Evolutionary conservation across 2,797 vertebrate species (phyloP).

Genomic region (Ctenopoma kingsleyae): DNA sequence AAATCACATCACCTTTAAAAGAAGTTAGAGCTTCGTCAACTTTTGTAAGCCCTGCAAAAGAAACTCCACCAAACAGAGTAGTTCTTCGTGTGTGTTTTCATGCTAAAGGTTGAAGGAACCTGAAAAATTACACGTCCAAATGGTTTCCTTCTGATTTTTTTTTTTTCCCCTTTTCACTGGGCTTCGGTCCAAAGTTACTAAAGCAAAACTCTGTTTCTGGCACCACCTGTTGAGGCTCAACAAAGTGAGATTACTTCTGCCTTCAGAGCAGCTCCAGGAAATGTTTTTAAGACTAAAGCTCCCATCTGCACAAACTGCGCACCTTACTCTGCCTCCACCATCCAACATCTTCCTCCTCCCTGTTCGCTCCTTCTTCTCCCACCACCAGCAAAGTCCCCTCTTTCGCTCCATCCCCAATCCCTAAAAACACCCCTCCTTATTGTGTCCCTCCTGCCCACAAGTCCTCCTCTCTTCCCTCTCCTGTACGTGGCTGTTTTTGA

Average conservation of each 20-base stretch:
- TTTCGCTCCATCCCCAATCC: slow-evolving; percentile 20
- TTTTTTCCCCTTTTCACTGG: background rate
- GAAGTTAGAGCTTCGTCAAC: background rate
- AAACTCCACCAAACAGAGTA: background rate
- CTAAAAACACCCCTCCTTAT: slow-evolving; percentile 3
- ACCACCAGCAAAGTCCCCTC: slow-evolving; percentile 39
- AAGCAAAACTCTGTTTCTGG: background rate
- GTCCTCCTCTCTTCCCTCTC: slow-evolving; percentile 25
- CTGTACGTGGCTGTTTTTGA: slow-evolving; percentile 64
- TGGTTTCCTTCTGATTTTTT: background rate
- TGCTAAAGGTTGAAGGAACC: background rate
- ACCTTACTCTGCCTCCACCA: slow-evolving; percentile 55
- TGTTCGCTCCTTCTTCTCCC: slow-evolving; percentile 19
- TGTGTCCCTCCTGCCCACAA: slow-evolving; percentile 17
- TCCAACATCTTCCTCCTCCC: slow-evolving; percentile 36
- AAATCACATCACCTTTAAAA: background rate
- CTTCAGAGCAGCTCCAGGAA: slow-evolving; percentile 38
- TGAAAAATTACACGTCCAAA: background rate
- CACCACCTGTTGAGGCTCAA: slow-evolving; percentile 3
- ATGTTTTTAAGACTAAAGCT: slow-evolving; percentile 53
- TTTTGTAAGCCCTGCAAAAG: no score
- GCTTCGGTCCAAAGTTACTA: slow-evolving; percentile 8
- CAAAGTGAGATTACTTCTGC: slow-evolving; percentile 10
- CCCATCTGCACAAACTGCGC: slow-evolving; percentile 56
- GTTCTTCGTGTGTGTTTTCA: background rate